phyloP scores from a whole-genome alignment of 2,797 vertebrate species.

The Spinibarbus caldwelli region DNA sequence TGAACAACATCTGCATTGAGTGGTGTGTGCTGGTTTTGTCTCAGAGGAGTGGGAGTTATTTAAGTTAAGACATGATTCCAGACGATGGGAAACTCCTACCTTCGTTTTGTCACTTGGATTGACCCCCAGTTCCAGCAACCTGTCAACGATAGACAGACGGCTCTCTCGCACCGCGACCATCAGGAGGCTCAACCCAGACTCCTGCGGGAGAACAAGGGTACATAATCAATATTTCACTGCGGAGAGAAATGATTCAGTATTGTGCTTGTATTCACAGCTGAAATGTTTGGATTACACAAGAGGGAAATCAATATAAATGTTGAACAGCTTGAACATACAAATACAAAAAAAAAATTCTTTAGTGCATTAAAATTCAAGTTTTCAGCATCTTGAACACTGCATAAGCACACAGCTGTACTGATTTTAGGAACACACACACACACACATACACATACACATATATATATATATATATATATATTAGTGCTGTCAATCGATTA shows the following conservation, averaged over 20 bases:
- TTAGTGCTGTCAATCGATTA: too few relatives aligned
- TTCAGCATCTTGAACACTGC: neutral
- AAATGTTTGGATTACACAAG: constrained; percentile 7
- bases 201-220: constrained; percentile 52
- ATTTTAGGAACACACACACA: too few relatives aligned
- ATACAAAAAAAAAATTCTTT: neutral
- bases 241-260: neutral
- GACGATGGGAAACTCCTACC: constrained; percentile 55
- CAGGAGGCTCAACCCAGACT: constrained; percentile 68
- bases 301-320: neutral
- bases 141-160: constrained; percentile 64
- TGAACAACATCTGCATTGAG: constrained; percentile 18
- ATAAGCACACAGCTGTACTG: neutral
- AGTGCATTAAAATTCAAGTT: neutral
- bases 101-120: constrained; percentile 64
- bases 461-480: too few relatives aligned
- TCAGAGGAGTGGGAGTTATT: neutral
- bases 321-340: neutral
- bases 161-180: constrained; percentile 71
- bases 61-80: neutral
- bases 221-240: neutral
- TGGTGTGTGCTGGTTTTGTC: neutral
- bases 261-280: neutral
- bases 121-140: constrained; percentile 68
- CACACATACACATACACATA: too few relatives aligned